Evolutionary conservation across 2,888 invertebrate genomes (phyloP).

Genomic region (Ophonus ardosiacus): DNA sequence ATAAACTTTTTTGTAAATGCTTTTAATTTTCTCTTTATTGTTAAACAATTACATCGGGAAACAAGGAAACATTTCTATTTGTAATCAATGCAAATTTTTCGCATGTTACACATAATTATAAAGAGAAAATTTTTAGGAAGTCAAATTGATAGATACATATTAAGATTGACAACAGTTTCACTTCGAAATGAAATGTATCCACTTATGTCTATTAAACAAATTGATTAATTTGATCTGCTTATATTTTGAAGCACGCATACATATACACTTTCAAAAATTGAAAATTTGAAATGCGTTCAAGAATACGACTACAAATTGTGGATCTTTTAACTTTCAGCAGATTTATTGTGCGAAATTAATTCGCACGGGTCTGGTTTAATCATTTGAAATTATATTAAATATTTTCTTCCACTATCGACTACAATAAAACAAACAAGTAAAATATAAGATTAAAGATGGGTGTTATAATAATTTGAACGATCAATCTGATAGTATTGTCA

Average conservation of each 20-base stretch:
- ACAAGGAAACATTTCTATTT: neutral
- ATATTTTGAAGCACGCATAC: neutral
- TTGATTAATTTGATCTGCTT: neutral
- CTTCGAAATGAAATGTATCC: neutral
- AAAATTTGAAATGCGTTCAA: neutral
- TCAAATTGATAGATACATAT: neutral
- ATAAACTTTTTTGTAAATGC: neutral
- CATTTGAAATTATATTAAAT: too few relatives aligned
- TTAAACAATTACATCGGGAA: neutral
- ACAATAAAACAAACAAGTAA: too few relatives aligned
- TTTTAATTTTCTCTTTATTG: neutral
- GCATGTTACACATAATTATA: neutral
- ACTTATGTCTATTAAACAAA: neutral
- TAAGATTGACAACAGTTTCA: neutral
- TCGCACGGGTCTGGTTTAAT: too few relatives aligned
- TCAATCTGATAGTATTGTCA: too few relatives aligned
- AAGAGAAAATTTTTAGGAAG: neutral
- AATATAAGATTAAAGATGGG: too few relatives aligned
- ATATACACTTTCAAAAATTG: neutral
- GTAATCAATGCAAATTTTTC: neutral
- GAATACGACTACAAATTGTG: neutral
- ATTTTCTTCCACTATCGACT: too few relatives aligned
- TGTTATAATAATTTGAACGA: too few relatives aligned
- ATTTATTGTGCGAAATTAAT: too few relatives aligned
- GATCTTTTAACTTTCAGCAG: too few relatives aligned